phyloP scores from a whole-genome alignment of 2,797 vertebrate genomes.

The Xyrichtys novacula region DNA sequence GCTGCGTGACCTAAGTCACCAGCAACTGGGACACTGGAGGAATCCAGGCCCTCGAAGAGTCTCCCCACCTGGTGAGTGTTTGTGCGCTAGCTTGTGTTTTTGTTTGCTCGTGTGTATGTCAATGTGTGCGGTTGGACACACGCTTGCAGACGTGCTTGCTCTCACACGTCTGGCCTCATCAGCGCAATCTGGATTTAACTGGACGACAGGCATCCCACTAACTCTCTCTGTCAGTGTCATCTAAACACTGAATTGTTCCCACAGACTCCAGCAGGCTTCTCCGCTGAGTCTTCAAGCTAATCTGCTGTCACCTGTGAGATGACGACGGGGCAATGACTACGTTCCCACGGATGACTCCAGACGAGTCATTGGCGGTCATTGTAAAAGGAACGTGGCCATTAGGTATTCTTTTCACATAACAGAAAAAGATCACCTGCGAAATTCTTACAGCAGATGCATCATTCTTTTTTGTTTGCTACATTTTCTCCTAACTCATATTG shows the following conservation, averaged over 20 bases:
- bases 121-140: conserved; percentile 43
- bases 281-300: conserved; percentile 64
- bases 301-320: conserved; percentile 74
- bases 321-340: conserved; percentile 49
- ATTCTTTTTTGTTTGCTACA: background rate
- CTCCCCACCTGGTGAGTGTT: conserved; percentile 50
- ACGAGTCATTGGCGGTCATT: conserved; percentile 71
- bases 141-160: conserved; percentile 29
- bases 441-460: background rate
- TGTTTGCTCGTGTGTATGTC: conserved; percentile 44
- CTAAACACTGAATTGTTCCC: conserved; percentile 76
- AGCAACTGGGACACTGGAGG: conserved; percentile 71
- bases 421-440: background rate
- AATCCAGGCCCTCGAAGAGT: conserved; percentile 46
- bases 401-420: background rate
- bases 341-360: conserved; percentile 64
- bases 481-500: no score
- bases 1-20: conserved; percentile 79
- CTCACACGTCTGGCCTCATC: conserved; percentile 50
- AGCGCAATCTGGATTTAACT: conserved; percentile 68
- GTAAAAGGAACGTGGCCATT: conserved; percentile 2
- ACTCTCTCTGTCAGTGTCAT: conserved; percentile 60
- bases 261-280: conserved; percentile 79
- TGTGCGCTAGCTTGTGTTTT: conserved; percentile 66
- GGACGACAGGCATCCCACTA: conserved; percentile 67